Evolutionary conservation across 2,888 invertebrate genomes (phyloP).

Genomic region (Peribatodes rhomboidaria): DNA sequence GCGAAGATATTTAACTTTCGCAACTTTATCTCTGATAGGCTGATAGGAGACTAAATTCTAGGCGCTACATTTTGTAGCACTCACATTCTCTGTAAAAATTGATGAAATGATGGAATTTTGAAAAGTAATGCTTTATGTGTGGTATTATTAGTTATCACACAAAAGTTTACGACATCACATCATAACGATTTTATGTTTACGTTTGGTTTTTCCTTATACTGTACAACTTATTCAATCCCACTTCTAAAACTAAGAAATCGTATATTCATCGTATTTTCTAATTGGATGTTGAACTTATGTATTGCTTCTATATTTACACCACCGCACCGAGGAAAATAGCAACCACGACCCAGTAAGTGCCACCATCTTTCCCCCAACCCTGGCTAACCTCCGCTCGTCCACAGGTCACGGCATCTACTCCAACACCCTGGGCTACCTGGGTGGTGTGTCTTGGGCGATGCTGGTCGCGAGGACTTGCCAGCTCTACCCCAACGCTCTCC

Average conservation of each 20-base stretch:
- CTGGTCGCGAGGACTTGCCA: slow-evolving; percentile 99
- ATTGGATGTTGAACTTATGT: background rate
- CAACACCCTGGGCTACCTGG: slow-evolving; percentile 98
- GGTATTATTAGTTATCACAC: no score
- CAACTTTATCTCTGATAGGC: no score
- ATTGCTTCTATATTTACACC: slow-evolving; percentile 26
- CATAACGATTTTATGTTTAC: no score
- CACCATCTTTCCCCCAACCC: slow-evolving; percentile 7
- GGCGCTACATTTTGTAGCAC: no score
- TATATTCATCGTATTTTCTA: no score
- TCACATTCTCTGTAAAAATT: no score
- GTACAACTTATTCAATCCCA: background rate
- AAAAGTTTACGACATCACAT: no score
- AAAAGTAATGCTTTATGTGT: no score
- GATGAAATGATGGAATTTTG: no score
- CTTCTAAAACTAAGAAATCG: background rate
- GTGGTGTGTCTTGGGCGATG: slow-evolving; percentile 99
- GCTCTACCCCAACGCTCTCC: slow-evolving; percentile 98
- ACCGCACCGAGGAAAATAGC: slow-evolving; percentile 11
- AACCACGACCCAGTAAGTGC: slow-evolving; percentile 22
- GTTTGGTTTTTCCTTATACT: background rate
- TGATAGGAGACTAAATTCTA: no score
- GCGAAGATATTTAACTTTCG: no score
- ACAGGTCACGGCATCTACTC: slow-evolving; percentile 98
- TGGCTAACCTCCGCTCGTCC: slow-evolving; percentile 28